phyloP scores from a whole-genome alignment of 2,888 invertebrate species.

The Diarsia brunnea region DNA sequence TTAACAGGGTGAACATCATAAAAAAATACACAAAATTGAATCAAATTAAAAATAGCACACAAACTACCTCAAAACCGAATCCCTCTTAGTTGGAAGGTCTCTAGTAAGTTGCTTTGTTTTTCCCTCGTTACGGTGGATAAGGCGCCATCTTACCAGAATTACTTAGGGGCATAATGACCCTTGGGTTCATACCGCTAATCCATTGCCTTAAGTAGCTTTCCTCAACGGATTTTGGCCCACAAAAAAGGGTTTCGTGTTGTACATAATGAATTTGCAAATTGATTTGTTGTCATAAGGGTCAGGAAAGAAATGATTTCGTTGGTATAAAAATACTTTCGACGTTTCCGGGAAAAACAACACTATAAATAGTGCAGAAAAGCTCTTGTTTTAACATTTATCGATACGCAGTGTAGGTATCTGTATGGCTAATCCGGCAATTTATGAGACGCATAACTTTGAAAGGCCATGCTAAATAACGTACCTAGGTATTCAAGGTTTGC shows the following conservation, averaged over 20 bases:
- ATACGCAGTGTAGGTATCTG: not conserved
- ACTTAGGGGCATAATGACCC: conserved; percentile 9
- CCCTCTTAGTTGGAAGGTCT: not conserved
- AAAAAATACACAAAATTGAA: not conserved
- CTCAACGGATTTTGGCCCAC: conserved; percentile 3
- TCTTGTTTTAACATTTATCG: not conserved
- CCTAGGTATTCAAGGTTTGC: not conserved
- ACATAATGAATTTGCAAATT: conserved; percentile 5
- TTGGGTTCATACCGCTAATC: conserved; percentile 29
- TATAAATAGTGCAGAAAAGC: not conserved
- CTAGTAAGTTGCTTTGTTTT: conserved; percentile 32
- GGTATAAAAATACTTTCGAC: not conserved
- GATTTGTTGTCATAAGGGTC: not conserved
- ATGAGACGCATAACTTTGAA: not conserved
- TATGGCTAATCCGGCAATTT: not conserved
- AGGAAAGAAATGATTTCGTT: not conserved
- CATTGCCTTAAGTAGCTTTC: conserved; percentile 31
- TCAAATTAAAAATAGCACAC: not conserved
- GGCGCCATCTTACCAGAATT: conserved; percentile 31
- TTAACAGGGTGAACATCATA: not conserved
- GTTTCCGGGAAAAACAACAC: not conserved
- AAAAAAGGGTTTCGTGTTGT: conserved; percentile 5
- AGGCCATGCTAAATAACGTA: no score
- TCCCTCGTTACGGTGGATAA: conserved; percentile 13
- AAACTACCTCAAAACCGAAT: not conserved